These are phyloP conservation scores for Syngnathus scovelli DNA, from an alignment of 2,113 vertebrate species.

Conservation along the genomic window DNA sequence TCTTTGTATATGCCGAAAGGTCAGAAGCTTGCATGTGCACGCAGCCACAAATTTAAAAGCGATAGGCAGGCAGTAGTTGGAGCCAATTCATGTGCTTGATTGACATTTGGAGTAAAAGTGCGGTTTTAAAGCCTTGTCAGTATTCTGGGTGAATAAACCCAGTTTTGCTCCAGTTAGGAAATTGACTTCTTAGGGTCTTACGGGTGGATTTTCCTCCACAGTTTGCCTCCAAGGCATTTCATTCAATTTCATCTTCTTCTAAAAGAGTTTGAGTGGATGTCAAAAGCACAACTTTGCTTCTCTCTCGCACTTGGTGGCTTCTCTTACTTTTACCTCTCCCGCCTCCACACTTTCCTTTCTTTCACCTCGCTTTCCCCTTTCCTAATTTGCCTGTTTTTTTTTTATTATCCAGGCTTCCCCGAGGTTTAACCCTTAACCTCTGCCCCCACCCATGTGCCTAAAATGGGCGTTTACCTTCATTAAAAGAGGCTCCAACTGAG, in stretches of 20 bases:
- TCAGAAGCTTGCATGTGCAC: too few relatives aligned
- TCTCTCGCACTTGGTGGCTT: conserved; percentile 20
- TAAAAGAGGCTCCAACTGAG: conserved; percentile 67
- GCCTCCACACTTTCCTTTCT: conserved; percentile 22
- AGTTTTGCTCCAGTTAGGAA: conserved; percentile 29
- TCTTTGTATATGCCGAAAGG: background rate
- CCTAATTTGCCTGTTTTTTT: conserved; percentile 49
- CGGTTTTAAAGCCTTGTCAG: conserved; percentile 53
- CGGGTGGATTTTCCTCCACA: conserved; percentile 49
- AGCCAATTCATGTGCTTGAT: conserved; percentile 21
- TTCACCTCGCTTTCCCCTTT: conserved; percentile 26
- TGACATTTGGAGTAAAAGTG: conserved; percentile 35
- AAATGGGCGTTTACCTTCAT: conserved; percentile 62
- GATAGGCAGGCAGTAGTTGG: background rate
- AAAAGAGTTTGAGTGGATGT: conserved; percentile 31
- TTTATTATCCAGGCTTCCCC: conserved; percentile 35
- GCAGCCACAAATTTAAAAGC: background rate
- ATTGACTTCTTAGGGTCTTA: conserved; percentile 50
- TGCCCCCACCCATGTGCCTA: conserved; percentile 35
- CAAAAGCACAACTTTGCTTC: conserved; percentile 19
- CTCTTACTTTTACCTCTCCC: conserved; percentile 17
- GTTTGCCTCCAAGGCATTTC: conserved; percentile 41
- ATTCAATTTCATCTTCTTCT: conserved; percentile 48
- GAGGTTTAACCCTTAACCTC: conserved; percentile 66
- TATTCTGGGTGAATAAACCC: conserved; percentile 36